These are phyloP conservation scores for Plutella xylostella DNA, from an alignment of 2,888 invertebrate species.

Conservation along the genomic window DNA sequence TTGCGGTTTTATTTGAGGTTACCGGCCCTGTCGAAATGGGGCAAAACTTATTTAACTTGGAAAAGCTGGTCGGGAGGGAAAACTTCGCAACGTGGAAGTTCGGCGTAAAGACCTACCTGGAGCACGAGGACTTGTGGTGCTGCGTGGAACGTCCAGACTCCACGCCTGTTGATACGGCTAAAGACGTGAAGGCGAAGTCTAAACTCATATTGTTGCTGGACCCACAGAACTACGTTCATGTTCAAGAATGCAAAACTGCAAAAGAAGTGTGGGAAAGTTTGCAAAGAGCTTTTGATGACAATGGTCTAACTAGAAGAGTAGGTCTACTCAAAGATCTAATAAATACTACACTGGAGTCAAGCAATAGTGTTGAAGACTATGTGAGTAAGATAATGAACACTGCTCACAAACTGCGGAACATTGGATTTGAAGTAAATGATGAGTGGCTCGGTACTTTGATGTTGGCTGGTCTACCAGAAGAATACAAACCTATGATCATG, in stretches of 20 bases:
- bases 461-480: slow-evolving; percentile 16
- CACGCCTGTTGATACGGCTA: background rate
- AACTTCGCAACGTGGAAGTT: slow-evolving; percentile 20
- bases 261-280: slow-evolving; percentile 9
- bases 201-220: slow-evolving; percentile 6
- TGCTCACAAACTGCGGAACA: slow-evolving; percentile 17
- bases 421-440: slow-evolving; percentile 15
- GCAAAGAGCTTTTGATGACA: slow-evolving; percentile 12
- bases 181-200: slow-evolving; percentile 3
- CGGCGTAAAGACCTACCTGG: slow-evolving; percentile 16
- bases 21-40: no score
- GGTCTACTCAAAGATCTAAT: slow-evolving; percentile 13
- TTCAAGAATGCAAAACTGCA: slow-evolving; percentile 3
- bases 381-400: slow-evolving; percentile 17
- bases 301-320: slow-evolving; percentile 13
- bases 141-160: slow-evolving; percentile 8
- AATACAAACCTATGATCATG: slow-evolving; percentile 18
- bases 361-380: slow-evolving; percentile 14
- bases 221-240: slow-evolving; percentile 6
- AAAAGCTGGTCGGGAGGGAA: no score
- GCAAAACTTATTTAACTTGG: no score
- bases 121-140: slow-evolving; percentile 20
- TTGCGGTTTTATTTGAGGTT: no score
- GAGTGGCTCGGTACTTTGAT: slow-evolving; percentile 18
- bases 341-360: slow-evolving; percentile 13